Evolutionary conservation across 2,113 vertebrate species (phyloP).

Genomic region (Ellobius talpinus): DNA sequence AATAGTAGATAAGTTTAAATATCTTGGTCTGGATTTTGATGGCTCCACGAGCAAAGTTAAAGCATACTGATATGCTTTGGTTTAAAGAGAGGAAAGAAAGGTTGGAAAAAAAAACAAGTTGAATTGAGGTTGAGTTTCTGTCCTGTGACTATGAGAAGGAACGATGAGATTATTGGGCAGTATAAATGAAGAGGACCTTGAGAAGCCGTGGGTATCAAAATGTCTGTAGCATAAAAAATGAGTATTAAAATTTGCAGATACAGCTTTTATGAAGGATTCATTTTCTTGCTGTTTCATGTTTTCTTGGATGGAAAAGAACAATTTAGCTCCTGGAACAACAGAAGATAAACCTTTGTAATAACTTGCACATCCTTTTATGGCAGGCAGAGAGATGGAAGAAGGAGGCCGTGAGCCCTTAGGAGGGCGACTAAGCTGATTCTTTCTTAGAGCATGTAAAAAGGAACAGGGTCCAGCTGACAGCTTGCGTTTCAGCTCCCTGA

Average conservation of each 20-base stretch:
- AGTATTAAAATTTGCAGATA: background rate
- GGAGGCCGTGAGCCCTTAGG: background rate
- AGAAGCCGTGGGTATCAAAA: background rate
- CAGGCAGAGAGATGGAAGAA: background rate
- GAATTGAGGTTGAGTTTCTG: background rate
- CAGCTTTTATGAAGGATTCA: background rate
- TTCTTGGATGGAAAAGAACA: background rate
- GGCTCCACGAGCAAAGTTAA: background rate
- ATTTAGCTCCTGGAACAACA: background rate
- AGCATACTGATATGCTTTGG: background rate
- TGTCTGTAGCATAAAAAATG: background rate
- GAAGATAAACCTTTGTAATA: background rate
- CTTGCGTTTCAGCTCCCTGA: background rate
- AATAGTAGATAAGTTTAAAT: conserved; percentile 10
- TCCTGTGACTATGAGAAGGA: background rate
- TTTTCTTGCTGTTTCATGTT: background rate
- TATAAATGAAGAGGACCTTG: background rate
- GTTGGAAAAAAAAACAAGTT: background rate
- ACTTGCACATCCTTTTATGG: conserved; percentile 7
- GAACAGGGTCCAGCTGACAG: background rate
- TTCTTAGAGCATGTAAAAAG: background rate
- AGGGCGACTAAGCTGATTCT: accelerated
- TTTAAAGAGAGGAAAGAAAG: background rate
- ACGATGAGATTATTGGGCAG: background rate
- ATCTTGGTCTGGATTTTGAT: background rate